Evolutionary conservation across 2,888 invertebrate genomes (phyloP).

Genomic region (Lithophane ornitopus): DNA sequence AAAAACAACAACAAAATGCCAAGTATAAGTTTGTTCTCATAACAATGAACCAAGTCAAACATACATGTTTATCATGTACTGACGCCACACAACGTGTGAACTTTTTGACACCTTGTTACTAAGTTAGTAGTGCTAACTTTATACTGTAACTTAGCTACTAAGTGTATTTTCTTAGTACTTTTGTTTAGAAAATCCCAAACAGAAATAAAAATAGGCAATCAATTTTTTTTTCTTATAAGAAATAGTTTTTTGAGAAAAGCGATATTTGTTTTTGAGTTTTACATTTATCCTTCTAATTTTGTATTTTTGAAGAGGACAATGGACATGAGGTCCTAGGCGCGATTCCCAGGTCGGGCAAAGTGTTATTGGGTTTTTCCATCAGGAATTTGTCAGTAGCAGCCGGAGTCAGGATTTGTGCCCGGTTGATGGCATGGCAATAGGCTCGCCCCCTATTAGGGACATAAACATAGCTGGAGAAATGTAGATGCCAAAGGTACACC

Average conservation of each 20-base stretch:
- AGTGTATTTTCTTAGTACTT: conserved; percentile 8
- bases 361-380: too few species aligned
- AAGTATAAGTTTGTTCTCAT: background rate
- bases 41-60: conserved; percentile 24
- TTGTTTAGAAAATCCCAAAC: background rate
- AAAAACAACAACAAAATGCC: background rate
- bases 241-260: background rate
- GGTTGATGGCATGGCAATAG: too few species aligned
- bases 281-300: background rate
- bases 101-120: conserved; percentile 23
- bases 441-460: too few species aligned
- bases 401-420: too few species aligned
- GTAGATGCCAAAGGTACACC: too few species aligned
- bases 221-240: too few species aligned
- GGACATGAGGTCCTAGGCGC: too few species aligned
- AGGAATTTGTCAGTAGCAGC: too few species aligned
- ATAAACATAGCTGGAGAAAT: too few species aligned
- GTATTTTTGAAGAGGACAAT: too few species aligned
- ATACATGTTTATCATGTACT: background rate
- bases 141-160: background rate
- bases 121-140: conserved; percentile 18
- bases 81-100: conserved; percentile 10
- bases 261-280: background rate
- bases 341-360: too few species aligned
- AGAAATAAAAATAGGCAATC: too few species aligned